Percentiles rank a stretch among this genome's conserved stretches.
These are phyloP conservation scores for Micropterix aruncella DNA, from an alignment of 2,888 invertebrate genomes.

Conservation along the genomic window DNA sequence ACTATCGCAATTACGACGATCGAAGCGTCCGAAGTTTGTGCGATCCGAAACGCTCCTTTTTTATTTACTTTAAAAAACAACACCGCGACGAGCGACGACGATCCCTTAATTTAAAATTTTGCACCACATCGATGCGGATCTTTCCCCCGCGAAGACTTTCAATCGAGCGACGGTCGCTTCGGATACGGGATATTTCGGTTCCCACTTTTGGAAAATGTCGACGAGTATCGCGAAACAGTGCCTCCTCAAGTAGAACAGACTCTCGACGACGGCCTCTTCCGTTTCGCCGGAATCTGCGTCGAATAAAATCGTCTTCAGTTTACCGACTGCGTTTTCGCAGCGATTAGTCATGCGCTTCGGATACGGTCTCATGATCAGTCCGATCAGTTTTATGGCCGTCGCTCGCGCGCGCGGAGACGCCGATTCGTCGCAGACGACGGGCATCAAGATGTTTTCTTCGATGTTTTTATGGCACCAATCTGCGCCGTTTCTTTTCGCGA, in stretches of 20 bases:
- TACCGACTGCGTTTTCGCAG: conserved; percentile 25
- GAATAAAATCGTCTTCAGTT: conserved; percentile 22
- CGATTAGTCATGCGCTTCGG: conserved; percentile 29
- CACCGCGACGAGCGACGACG: too few relatives aligned
- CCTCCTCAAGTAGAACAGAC: conserved; percentile 24
- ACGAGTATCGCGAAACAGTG: conserved; percentile 20
- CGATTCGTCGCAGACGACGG: conserved; percentile 22
- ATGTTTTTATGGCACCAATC: conserved; percentile 31
- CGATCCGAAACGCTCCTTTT: too few relatives aligned
- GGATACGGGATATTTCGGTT: conserved; percentile 19
- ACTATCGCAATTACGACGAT: too few relatives aligned
- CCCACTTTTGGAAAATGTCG: conserved; percentile 21
- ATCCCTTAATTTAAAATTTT: conserved; percentile 16
- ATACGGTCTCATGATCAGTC: conserved; percentile 29
- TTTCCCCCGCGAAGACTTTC: conserved; percentile 21
- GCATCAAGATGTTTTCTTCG: conserved; percentile 23
- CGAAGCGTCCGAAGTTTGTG: too few relatives aligned
- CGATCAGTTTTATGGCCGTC: conserved; percentile 26
- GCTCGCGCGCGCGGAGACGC: conserved; percentile 17
- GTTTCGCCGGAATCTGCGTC: conserved; percentile 19
- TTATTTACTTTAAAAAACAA: too few relatives aligned
- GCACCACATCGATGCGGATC: conserved; percentile 22
- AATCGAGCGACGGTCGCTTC: conserved; percentile 19
- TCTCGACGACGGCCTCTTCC: conserved; percentile 26
- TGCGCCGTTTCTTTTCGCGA: conserved; percentile 29